These are phyloP conservation scores for Tipula vernalis DNA, from an alignment of 2,888 invertebrate species.

Conservation along the genomic window DNA sequence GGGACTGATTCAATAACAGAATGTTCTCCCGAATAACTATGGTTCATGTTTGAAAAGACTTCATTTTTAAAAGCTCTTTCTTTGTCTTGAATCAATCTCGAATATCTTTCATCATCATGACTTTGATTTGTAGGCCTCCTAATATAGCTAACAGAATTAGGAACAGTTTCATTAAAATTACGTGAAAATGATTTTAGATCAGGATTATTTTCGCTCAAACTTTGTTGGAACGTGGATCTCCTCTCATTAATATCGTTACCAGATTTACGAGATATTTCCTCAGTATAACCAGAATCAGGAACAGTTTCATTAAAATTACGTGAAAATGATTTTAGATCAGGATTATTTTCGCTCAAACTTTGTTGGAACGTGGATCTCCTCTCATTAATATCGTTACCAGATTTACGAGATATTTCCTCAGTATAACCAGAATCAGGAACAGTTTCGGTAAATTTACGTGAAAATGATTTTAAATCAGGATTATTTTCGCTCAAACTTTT, in stretches of 20 bases:
- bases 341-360: neutral
- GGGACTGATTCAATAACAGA: neutral
- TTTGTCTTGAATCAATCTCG: neutral
- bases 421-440: too few species aligned
- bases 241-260: neutral
- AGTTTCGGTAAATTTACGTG: too few species aligned
- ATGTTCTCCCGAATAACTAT: neutral
- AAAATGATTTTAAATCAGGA: neutral
- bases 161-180: neutral
- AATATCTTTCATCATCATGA: neutral
- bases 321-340: neutral
- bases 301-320: too few species aligned
- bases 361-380: neutral
- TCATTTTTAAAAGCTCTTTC: neutral
- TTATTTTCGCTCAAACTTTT: neutral
- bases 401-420: neutral
- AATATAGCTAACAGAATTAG: neutral
- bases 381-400: neutral
- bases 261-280: neutral
- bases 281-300: too few species aligned
- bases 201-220: neutral
- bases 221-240: neutral
- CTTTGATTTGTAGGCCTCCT: neutral
- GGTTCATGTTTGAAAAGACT: neutral
- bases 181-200: neutral